Evolutionary conservation across 2,888 invertebrate genomes (phyloP), one percentile per base, ranked within the genome.

Genomic region (Xestia xanthographa): DNA sequence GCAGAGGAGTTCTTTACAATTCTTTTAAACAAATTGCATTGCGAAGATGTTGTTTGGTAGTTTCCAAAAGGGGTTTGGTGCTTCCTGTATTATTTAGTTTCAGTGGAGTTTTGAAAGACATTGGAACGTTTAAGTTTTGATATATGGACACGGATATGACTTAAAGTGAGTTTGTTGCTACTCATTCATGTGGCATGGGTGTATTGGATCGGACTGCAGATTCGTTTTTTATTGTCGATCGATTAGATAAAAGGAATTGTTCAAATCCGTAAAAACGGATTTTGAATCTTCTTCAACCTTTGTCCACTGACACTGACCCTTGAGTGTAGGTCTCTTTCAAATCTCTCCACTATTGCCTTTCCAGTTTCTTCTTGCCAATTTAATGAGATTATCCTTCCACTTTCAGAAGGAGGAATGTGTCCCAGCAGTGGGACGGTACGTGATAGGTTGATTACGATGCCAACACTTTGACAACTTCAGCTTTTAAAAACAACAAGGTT

Each of bases 11-110:
- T 89, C 89, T 90, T 89, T 88, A 89, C 89, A 88, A 90, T 90
- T 91, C 91, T 91, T 90, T 90, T 89, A 91, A 92, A 91, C 91
- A 92, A 92, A 92, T 92, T 92, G 91, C 87, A 87, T 90, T 90
- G 91, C 84, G 87, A 88, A 92, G 90, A 91, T 90, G 91, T 90
- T 91, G 92, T 91, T 92, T 87, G 88, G 90, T 88, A 89, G 89
- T 90, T 91, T 82, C 78, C 86, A 84, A 86, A 88, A 88, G 87
- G 82, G 87, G 86, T 88, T 87, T 82, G 87, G 83, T 77, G 75
- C 70, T 87, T 86, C 79, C 87, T 85, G 77, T 88, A 87, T 88
- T 88, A 88, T 86, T 86, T 84, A 83, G 87, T 82, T 87, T 66
- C 79, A 71, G 79, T 73, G 45, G 72, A 82, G 84, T 87, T 87